Evolutionary conservation across 2,888 invertebrate genomes (phyloP), one percentile per base, ranked within the genome.

Genomic region (Drosophila colorata): DNA sequence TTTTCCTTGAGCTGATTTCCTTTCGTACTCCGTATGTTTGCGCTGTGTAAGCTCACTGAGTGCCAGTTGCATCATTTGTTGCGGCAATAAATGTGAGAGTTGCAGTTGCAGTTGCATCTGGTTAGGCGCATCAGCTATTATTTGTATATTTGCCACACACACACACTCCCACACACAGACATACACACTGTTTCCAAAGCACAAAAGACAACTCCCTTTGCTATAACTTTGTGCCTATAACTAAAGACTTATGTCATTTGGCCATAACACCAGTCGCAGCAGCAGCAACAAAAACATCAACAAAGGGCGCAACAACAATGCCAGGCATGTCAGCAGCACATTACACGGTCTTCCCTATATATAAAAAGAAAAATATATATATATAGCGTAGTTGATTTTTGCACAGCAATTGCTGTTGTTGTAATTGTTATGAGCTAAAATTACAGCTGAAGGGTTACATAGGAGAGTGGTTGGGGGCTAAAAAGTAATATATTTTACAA

Each of bases 341-440:
- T 83, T 83, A 83, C 74, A 82, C 47, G 73, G 44, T 46, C 66
- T 55, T 18, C 55, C 51, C 18, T 38, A 18, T 38, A 51, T 13
- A 28, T 9, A 37, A 35, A n/a, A n/a, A n/a, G n/a, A n/a, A n/a
- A n/a, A 14, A 48, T n/a, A 48, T 6, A 14, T 23, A 49, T 35
- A 23, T 23, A 37, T 35, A 46, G 63, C 48, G 48, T 28, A 69
- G 83, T 83, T 87, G 82, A 82, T 85, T 85, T 82, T 79, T 71
- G 60, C 58, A 55, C 57, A 67, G 53, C 78, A 80, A 69, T 80
- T 69, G 78, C 59, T 74, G 78, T 87, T 86, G 81, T 69, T 86
- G 83, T 86, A 83, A 87, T 87, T 79, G 86, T 83, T 87, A 83
- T 86, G 88, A 80, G 88, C 74, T 77, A 69, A 88, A 83, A 83